A percentile compares a stretch with the other conserved stretches of the same genome.
Conservation (phyloP, 2,113 vertebrate genomes). For the Naja naja region DNA sequence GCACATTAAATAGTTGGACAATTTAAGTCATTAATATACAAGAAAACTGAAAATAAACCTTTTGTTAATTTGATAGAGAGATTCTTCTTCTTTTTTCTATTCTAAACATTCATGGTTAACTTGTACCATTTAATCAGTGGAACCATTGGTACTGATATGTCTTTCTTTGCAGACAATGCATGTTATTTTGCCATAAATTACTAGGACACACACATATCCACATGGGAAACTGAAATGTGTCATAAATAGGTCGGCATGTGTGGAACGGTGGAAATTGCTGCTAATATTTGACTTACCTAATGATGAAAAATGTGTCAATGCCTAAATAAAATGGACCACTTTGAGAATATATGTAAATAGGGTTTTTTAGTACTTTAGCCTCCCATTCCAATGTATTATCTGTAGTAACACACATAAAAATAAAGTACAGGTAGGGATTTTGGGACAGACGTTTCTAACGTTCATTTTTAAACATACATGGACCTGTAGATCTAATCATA, state of each 20-base stretch:
- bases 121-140: not conserved
- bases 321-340: conserved; percentile 81
- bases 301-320: conserved; percentile 82
- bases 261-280: not conserved
- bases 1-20: not conserved
- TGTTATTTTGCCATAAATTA: not conserved
- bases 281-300: conserved; percentile 71
- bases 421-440: not conserved
- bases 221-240: not conserved
- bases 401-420: conserved; percentile 46
- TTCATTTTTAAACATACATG: not conserved
- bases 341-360: conserved; percentile 70
- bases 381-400: conserved; percentile 81
- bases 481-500: not conserved
- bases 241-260: not conserved
- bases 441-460: not conserved
- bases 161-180: not conserved
- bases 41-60: not conserved
- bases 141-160: not conserved
- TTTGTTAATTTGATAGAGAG: not conserved
- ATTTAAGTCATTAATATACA: not conserved
- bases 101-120: not conserved
- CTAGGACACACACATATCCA: not conserved
- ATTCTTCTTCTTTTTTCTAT: not conserved
- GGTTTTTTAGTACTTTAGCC: conserved; percentile 69